Base-by-base conservation (phyloP, 2,888 invertebrate genomes). In the Euclidia mi region DNA sequence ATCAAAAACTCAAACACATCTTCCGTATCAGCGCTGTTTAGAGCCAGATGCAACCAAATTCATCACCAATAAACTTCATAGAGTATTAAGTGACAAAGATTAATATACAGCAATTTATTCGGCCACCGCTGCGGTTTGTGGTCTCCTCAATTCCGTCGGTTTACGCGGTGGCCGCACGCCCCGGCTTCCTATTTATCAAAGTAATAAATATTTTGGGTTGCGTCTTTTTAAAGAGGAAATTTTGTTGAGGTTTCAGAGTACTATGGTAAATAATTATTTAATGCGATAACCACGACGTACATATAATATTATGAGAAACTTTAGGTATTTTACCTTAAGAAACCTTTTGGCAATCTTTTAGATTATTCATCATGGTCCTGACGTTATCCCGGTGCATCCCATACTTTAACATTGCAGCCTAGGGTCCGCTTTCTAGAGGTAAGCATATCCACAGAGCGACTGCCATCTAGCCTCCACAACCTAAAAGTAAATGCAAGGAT, bases 31-130 rank as follows among this genome's bases (percentile, higher is more conserved):
- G n/a, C n/a, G n/a, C n/a, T n/a, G n/a, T n/a, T n/a, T n/a, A n/a
- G n/a, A n/a, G n/a, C n/a, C n/a, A n/a, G 81, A 78, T 82, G 75
- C 38, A 56, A 25, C 63, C 71, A 73, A 87, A 72, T 90, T 82
- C 81, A 86, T 90, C 89, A 88, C 76, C 56, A 14, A 3, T 71
- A 71, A 84, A 86, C 82, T 88, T 87, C 82, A 88, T 84, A 79
- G 83, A 79, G 87, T 88, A 86, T 87, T 88, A 88, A 86, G 82
- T 84, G 89, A 88, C 89, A 82, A 81, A 88, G 88, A 90, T 88
- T 87, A 88, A 90, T 89, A 85, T 70, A 50, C 75, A 58, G 67
- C 85, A 82, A 91, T 90, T 89, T 88, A 85, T 87, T 78, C 61
- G 66, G 65, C 62, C 63, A 69, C 66, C 51, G 56, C 57, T 71